Evolutionary conservation across 2,797 vertebrate species (phyloP).

Genomic region (Lophius americanus): DNA sequence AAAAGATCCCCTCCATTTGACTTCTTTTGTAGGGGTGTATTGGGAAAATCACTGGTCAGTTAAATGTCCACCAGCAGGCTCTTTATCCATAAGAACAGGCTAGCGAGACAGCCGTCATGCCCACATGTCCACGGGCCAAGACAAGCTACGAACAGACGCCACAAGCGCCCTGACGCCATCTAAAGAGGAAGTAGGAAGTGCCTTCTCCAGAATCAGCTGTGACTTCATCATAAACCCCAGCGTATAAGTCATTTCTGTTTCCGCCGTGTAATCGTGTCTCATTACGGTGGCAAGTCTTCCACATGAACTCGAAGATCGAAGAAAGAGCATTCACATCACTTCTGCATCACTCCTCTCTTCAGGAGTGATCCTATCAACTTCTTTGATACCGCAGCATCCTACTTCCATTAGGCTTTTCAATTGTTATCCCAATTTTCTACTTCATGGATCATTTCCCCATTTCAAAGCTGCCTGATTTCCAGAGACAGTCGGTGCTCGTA

Average conservation of each 20-base stretch:
- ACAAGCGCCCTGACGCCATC: slow-evolving; percentile 16
- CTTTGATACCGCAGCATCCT: slow-evolving; percentile 15
- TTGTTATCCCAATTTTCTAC: slow-evolving; percentile 41
- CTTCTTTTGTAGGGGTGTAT: slow-evolving; percentile 69
- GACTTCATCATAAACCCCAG: slow-evolving; percentile 22
- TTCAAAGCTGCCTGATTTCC: slow-evolving; percentile 43
- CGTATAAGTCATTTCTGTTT: background rate
- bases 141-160: slow-evolving; percentile 58
- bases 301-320: slow-evolving; percentile 6
- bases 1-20: slow-evolving; percentile 62
- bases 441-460: slow-evolving; percentile 54
- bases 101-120: slow-evolving; percentile 60
- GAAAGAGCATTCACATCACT: slow-evolving; percentile 11
- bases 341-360: background rate
- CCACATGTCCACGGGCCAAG: slow-evolving; percentile 53
- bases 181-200: slow-evolving; percentile 33
- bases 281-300: background rate
- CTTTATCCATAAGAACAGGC: slow-evolving; percentile 69
- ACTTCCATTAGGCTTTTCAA: slow-evolving; percentile 16
- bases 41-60: slow-evolving; percentile 67
- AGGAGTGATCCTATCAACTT: slow-evolving; percentile 18
- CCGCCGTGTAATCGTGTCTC: background rate
- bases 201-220: slow-evolving; percentile 27
- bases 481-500: slow-evolving; percentile 2
- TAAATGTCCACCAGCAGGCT: slow-evolving; percentile 55